Evolutionary conservation across 1,140 invertebrate genomes (phyloP), one percentile per base, ranked within the genome.

Genomic region (Hycleus cichorii): DNA sequence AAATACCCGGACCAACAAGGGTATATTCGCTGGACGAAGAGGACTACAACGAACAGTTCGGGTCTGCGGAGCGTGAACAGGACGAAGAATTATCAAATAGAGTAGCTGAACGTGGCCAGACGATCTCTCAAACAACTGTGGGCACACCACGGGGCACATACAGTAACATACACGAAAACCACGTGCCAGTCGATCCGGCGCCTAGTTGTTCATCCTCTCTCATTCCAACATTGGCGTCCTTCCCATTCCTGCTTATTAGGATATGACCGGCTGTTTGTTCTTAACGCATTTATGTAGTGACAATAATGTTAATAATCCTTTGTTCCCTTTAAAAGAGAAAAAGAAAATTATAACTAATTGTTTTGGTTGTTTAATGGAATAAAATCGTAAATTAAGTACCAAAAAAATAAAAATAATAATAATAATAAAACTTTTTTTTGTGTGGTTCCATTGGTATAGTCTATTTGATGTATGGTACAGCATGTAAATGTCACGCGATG

Each of bases 1-100:
- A 80, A 73, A 80, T 80, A 57, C 78, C 78, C 39, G 78, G 78
- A 47, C 77, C 78, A 53, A 79, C 76, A 57, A 69, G 74, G 63
- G 71, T 49, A 4, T 61, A 60, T 39, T 58, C 67, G 4, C 42
- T 61, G 24, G 65, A 71, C 59, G 72, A 76, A 39, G 69, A 72
- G 25, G 72, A 72, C 58, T 72, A 72, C 49, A 70, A 71, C 47
- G 69, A 73, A 25, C 72, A 74, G 59, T 62, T 70, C 45, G 74
- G 73, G 18, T 76, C 74, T 0, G 74, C 74, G 0, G 74, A 76
- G 65, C 62, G 58, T n/a, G 72, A 72, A 45, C 64, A 69, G 42
- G 69, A 72, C 11, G 64, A 68, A 56, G 66, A 70, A 45, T 51
- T 69, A 39, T 64, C 64, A 7, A 70, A 66, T 55, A 70, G 59